Conservation (phyloP, 2,113 vertebrate species). For the Piaya cayana region DNA sequence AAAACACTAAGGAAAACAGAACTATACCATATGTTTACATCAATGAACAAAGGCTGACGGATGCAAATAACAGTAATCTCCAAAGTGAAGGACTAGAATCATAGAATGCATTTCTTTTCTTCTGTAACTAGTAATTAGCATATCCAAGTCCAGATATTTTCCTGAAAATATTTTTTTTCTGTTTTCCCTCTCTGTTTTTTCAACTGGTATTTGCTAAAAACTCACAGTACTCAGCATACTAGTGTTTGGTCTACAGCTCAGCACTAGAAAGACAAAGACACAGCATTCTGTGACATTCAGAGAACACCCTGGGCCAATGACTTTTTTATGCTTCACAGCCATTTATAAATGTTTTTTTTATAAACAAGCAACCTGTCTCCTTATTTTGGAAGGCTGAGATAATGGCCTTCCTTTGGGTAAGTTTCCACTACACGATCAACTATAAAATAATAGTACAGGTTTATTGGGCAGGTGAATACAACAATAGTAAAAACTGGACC, state of each 20-base stretch:
- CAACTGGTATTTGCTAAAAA: slow-evolving; percentile 32
- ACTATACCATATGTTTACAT: neutral
- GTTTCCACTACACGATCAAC: neutral
- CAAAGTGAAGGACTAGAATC: slow-evolving; percentile 37
- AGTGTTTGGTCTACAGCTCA: slow-evolving; percentile 58
- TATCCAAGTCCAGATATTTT: slow-evolving; percentile 61
- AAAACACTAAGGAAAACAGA: neutral
- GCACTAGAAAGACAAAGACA: slow-evolving; percentile 9
- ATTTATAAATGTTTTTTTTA: neutral
- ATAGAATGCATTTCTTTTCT: slow-evolving; percentile 44
- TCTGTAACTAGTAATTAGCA: slow-evolving; percentile 38
- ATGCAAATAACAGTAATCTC: slow-evolving; percentile 10
- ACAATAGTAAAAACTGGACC: neutral
- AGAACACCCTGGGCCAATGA: neutral
- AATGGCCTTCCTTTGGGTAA: neutral
- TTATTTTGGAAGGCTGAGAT: neutral
- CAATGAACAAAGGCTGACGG: neutral
- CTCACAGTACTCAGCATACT: neutral
- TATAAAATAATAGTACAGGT: neutral
- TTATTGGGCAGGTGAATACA: neutral
- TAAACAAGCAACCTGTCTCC: neutral
- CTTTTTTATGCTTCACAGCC: neutral
- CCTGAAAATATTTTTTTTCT: neutral
- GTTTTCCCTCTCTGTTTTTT: slow-evolving; percentile 20
- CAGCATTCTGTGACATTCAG: neutral